Base-by-base conservation (phyloP, 2,888 invertebrate species). In the Phyllotreta cruciferae region DNA sequence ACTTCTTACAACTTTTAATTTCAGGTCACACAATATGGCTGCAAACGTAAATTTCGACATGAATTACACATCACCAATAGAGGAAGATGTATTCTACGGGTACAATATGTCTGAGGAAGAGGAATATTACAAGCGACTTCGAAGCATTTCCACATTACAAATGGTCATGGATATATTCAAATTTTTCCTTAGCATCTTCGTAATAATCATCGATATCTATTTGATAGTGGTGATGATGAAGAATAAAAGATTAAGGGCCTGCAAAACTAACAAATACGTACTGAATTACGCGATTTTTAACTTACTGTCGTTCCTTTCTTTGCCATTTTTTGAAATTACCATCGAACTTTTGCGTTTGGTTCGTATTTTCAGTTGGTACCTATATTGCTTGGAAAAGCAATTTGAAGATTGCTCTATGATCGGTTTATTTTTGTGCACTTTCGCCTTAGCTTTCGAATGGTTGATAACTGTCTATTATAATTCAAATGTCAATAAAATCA, bases 211-310 rank as follows among this genome's bases (percentile, higher is more conserved):
- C n/a, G 49, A 58, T 10, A 35, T 58, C 8, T 50, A 41, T 11
- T 39, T 58, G 10, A 58, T 58, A 10, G 34, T 58, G 35, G 11
- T 58, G 8, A 58, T 58, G 34, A 14, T 34, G 0, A 34, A 4
- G 14, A 39, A 58, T 14, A 24, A 39, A 11, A 58, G 35, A 24
- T 41, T 58, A 8, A 58, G 41, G 42, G 11, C 6, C 4, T 5
- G 13, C 3, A 58, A 41, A 50, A 10, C 14, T 0, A 58, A 39
- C 13, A 41, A 6, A 41, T 49, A 11, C 8, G 39, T 58, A 6
- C 34, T 58, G 50, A 34, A 50, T 42, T 50, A 39, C 13, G 34
- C 50, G 2, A 41, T 58, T 6, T 58, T 58, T n/a, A 58, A 41
- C 45, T 41, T 50, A 9, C 11, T 41, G 39, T 8, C 36, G 10